Base-by-base conservation (phyloP, 2,888 invertebrate species). In the Pristionchus maxplancki region DNA sequence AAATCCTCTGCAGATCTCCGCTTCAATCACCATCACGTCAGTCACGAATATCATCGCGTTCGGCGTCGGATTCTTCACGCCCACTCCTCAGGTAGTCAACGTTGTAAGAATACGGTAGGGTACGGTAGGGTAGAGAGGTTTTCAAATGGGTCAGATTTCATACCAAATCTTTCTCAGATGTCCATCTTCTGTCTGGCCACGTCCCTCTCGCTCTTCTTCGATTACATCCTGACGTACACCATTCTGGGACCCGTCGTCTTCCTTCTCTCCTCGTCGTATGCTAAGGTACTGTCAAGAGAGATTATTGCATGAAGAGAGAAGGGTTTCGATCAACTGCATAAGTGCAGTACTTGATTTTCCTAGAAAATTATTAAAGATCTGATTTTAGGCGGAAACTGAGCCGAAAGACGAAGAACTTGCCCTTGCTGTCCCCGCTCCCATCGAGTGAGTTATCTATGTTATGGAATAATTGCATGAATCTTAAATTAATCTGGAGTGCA, bases 31-130 rank as follows among this genome's bases (percentile, higher is more conserved):
- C 11, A 94, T 94, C 88, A 94, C 94, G 20, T 94, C 94, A 0
- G 71, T 93, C 40, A 94, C 94, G 17, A 94, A 94, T 87, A 93
- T 93, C n/a, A 91, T 94, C 84, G 94, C 94, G 0, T 94, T 94
- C 87, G 93, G 92, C 28, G 92, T 94, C 83, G 94, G 94, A 44
- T 93, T 91, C 89, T 90, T 92, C 88, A 94, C 94, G 8, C 94
- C 94, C 13, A 93, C 94, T 1, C 94, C 94, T 20, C 94, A 93
- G 90, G 93, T 93, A 62, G 6, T 81, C n/a, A 78, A 78, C n/a
- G n/a, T n/a, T n/a, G n/a, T n/a, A n/a, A n/a, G n/a, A n/a, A n/a
- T n/a, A n/a, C n/a, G n/a, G n/a, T n/a, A n/a, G n/a, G n/a, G n/a
- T n/a, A n/a, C n/a, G n/a, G n/a, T n/a, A n/a, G n/a, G n/a, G n/a